A percentile compares a stretch with the other conserved stretches of the same genome.
phyloP scores from a whole-genome alignment of 2,888 invertebrate species.

The Lasioglossum pauxillum region DNA sequence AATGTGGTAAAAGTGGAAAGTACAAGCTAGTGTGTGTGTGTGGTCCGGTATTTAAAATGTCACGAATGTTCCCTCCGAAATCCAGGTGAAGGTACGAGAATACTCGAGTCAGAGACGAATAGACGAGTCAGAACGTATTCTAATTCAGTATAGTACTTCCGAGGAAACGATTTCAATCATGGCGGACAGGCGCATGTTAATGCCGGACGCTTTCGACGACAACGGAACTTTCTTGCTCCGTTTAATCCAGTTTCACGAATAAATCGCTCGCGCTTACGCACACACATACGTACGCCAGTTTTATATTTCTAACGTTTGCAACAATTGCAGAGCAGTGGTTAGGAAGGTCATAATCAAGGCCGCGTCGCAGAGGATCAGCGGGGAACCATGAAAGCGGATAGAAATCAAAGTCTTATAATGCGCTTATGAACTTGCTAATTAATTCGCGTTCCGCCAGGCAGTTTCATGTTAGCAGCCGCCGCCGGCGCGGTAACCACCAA shows the following conservation, averaged over 20 bases:
- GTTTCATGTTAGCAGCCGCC: conserved; percentile 18
- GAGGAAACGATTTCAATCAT: conserved; percentile 62
- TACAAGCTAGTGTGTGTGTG: neutral
- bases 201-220: conserved; percentile 79
- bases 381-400: conserved; percentile 48
- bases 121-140: conserved; percentile 25
- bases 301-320: neutral
- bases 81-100: neutral
- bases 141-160: conserved; percentile 40
- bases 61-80: neutral
- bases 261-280: conserved; percentile 66
- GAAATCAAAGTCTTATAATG: conserved; percentile 37
- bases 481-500: conserved; percentile 1
- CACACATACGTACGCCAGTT: neutral
- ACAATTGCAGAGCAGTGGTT: neutral
- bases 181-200: conserved; percentile 68
- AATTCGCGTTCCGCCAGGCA: conserved; percentile 21
- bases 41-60: conserved; percentile 2
- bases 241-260: conserved; percentile 83
- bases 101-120: neutral
- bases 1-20: conserved; percentile 13
- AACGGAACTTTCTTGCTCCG: conserved; percentile 82
- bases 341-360: conserved; percentile 37
- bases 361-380: conserved; percentile 14
- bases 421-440: conserved; percentile 43